Evolutionary conservation across 2,797 vertebrate genomes (phyloP).

Genomic region (Parotocinclus haroldoi): DNA sequence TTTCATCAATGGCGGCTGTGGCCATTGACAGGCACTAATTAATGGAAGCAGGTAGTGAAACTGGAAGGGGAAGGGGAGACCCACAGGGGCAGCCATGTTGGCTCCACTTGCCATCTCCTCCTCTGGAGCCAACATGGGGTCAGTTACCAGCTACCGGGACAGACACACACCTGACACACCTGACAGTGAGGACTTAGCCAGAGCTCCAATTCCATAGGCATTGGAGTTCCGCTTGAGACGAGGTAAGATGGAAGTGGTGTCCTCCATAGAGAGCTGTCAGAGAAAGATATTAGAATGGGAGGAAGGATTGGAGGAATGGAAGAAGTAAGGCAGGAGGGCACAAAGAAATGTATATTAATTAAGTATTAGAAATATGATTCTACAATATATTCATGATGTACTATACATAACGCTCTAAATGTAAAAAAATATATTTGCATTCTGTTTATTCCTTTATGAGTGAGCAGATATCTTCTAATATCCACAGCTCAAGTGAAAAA

Average conservation of each 20-base stretch:
- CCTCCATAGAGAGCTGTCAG: constrained; percentile 91
- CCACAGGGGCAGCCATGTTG: constrained; percentile 74
- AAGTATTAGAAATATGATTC: no score
- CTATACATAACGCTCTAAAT: no score
- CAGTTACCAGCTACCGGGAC: constrained; percentile 66
- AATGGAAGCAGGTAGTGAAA: constrained; percentile 62
- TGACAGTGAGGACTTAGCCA: constrained; percentile 98
- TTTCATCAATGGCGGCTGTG: constrained; percentile 66
- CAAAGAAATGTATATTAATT: not conserved
- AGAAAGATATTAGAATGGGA: constrained; percentile 29
- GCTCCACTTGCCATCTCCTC: constrained; percentile 65
- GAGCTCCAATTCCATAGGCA: constrained; percentile 92
- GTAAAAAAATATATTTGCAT: no score
- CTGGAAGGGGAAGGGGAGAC: constrained; percentile 55
- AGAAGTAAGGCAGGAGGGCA: constrained; percentile 24
- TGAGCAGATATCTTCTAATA: no score
- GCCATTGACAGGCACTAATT: constrained; percentile 68
- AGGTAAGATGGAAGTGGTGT: constrained; percentile 96
- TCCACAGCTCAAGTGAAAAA: no score
- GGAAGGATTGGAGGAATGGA: constrained; percentile 24
- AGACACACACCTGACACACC: constrained; percentile 88
- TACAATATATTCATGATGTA: no score
- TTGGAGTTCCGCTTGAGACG: constrained; percentile 88
- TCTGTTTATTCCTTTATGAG: no score
- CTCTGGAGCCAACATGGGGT: constrained; percentile 72